Evolutionary conservation across 1,140 invertebrate genomes (phyloP), one percentile per base, ranked within the genome.

Genomic region (Neuroterus valhalla): DNA sequence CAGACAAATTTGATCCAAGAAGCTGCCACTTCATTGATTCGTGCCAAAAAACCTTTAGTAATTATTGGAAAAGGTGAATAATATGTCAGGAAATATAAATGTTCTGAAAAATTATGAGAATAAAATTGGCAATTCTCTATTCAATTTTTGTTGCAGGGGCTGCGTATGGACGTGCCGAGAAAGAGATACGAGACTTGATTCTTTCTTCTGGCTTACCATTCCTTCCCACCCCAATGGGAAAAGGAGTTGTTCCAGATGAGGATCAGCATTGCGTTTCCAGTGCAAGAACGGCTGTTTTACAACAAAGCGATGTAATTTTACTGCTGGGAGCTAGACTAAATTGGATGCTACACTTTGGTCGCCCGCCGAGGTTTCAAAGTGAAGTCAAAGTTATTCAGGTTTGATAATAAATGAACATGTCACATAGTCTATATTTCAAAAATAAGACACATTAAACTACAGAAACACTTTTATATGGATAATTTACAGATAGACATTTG

Each of bases 281-380:
- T 17, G 97, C 97, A 1, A 92, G 98, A 74, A 98, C 98, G 0
- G 84, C 92, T 38, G 98, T 96, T 14, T 89, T 99, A 23, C 93
- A 95, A 79, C 92, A 97, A 78, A 95, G 97, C 21, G 98, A 99
- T 88, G 94, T 97, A 0, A 92, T 99, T 8, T 78, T 99, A 2
- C 88, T 99, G 15, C 87, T 99, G 17, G 98, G 98, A 3, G 98
- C 97, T 2, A 91, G 98, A 72, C 91, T 99, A 1, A 99, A 99
- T 89, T 99, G 98, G 98, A 99, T 99, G 88, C 90, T 99, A 44
- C 98, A 99, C 90, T 99, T 99, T 91, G 98, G 98, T 12, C 92
- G 94, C 67, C 90, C 95, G n/a, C 98, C 97, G 17, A 90, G 98
- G 38, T 99, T 95, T 87, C 91, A 93, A 38, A 88, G 92, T 21